Percentiles rank a stretch among this genome's conserved stretches.
phyloP scores from a whole-genome alignment of 1,140 invertebrate species.

The Solenopsis fugax region DNA sequence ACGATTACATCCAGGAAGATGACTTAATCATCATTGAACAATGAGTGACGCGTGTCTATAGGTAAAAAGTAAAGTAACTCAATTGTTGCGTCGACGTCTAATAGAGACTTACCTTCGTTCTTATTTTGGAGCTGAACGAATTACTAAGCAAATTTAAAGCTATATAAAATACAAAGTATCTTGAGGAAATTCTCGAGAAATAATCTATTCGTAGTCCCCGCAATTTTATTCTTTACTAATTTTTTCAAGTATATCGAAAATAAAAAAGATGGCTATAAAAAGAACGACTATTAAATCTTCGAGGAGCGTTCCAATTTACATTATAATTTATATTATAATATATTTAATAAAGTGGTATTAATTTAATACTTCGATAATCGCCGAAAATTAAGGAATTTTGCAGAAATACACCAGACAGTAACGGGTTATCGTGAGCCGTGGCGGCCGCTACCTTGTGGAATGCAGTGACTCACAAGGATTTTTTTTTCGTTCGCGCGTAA shows the following conservation, averaged over 20 bases:
- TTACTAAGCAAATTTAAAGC: not conserved
- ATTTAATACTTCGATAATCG: not conserved
- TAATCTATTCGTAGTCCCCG: not conserved
- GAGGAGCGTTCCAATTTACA: too few relatives aligned
- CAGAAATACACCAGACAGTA: not conserved
- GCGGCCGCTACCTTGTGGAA: conserved; percentile 24
- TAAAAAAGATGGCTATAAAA: not conserved
- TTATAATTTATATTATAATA: not conserved
- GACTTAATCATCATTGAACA: conserved; percentile 55
- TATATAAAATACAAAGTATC: not conserved
- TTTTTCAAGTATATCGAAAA: not conserved
- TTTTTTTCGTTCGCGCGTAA: conserved; percentile 62
- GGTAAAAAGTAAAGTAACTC: conserved; percentile 47
- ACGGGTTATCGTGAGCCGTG: not conserved
- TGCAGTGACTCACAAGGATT: conserved; percentile 65
- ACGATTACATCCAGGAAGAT: conserved; percentile 27
- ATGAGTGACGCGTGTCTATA: conserved; percentile 40
- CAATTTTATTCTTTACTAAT: not conserved
- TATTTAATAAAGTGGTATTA: not conserved
- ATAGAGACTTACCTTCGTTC: conserved; percentile 34
- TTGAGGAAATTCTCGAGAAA: not conserved
- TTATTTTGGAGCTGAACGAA: conserved; percentile 27
- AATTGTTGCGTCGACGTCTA: conserved; percentile 5
- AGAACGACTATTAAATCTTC: not conserved
- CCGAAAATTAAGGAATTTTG: not conserved